Conservation (phyloP, 2,797 vertebrate species). For the Rhynchotus rufescens region DNA sequence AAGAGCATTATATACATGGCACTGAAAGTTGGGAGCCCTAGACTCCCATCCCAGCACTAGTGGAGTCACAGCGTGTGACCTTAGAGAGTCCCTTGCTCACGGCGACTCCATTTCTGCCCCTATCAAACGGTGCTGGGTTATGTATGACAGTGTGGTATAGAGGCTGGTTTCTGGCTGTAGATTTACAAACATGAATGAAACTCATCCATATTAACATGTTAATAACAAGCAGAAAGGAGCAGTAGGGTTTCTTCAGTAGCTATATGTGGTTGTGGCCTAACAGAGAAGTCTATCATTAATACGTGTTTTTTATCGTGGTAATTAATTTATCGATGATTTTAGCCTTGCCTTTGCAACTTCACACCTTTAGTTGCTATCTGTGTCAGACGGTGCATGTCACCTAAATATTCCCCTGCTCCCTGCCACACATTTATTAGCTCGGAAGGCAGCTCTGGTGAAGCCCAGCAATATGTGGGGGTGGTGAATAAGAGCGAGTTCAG, state of each 20-base stretch:
- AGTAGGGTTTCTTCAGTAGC: background rate
- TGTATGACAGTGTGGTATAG: background rate
- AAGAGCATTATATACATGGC: background rate
- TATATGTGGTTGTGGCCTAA: too few species aligned
- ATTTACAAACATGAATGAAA: background rate
- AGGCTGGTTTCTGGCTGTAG: background rate
- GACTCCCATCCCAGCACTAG: background rate
- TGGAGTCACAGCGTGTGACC: rapidly evolving
- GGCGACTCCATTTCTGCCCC: background rate
- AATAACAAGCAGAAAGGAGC: background rate
- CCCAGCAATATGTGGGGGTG: background rate
- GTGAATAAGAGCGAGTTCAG: background rate
- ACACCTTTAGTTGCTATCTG: background rate
- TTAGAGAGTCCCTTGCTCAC: rapidly evolving
- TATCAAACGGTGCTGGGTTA: background rate
- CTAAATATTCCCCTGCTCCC: background rate
- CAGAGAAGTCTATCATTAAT: background rate
- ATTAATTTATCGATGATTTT: background rate
- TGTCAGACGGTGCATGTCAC: background rate
- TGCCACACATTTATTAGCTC: background rate
- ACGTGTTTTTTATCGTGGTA: background rate
- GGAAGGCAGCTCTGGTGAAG: background rate
- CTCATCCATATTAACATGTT: rapidly evolving
- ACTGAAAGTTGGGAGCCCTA: background rate
- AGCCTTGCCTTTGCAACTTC: background rate